These are phyloP conservation scores for Cynopterus brachyotis DNA, from an alignment of 2,113 vertebrate genomes.

Conservation along the genomic window DNA sequence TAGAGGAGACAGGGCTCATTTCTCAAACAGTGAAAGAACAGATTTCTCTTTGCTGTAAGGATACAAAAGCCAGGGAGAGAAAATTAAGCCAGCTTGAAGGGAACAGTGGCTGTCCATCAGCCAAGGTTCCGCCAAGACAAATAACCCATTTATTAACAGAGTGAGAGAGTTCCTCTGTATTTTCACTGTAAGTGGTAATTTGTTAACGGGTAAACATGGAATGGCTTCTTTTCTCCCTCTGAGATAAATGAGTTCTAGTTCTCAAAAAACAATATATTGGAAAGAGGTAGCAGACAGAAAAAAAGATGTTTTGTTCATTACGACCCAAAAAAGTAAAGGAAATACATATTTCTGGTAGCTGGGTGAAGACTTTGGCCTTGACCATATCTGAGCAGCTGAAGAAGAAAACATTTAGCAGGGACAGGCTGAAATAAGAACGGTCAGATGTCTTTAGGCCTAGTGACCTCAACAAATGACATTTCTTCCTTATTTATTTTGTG, in stretches of 20 bases:
- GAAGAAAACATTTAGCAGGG: neutral
- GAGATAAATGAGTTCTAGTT: conserved; percentile 47
- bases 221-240: conserved; percentile 51
- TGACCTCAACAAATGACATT: neutral
- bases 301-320: neutral
- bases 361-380: neutral
- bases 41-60: conserved; percentile 1
- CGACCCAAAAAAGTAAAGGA: conserved; percentile 31
- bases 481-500: neutral
- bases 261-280: neutral
- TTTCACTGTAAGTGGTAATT: neutral
- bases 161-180: neutral
- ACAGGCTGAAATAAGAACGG: neutral
- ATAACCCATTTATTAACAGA: neutral
- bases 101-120: neutral
- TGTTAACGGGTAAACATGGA: conserved; percentile 39
- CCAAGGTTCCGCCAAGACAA: neutral
- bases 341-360: neutral
- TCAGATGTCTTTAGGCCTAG: neutral
- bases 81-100: neutral
- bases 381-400: neutral
- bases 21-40: conserved; percentile 12
- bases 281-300: neutral
- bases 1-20: neutral
- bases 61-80: neutral